Conservation (phyloP, 2,888 invertebrate genomes). For the Hypena proboscidalis region DNA sequence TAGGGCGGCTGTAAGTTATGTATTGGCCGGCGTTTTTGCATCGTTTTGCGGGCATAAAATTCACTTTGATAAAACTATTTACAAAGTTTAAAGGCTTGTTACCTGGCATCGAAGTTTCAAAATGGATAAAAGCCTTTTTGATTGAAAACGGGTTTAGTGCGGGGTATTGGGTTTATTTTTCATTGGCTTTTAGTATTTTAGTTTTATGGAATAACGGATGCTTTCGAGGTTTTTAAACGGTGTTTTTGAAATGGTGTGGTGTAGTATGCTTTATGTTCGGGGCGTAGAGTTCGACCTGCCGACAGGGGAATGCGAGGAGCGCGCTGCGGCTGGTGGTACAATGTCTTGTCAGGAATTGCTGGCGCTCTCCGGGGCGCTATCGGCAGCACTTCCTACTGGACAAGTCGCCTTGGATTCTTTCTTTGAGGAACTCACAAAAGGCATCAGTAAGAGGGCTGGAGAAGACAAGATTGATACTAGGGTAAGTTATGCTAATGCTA, state of each 20-base stretch:
- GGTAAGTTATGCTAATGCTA: slow-evolving; percentile 49
- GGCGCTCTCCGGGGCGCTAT: slow-evolving; percentile 96
- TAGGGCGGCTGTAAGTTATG: slow-evolving; percentile 5
- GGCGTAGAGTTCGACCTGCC: slow-evolving; percentile 82
- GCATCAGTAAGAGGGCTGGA: slow-evolving; percentile 83
- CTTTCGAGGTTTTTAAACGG: slow-evolving; percentile 37
- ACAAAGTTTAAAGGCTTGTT: too few relatives aligned
- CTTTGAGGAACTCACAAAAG: slow-evolving; percentile 92
- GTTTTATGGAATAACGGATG: slow-evolving; percentile 21
- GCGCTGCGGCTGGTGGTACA: slow-evolving; percentile 82
- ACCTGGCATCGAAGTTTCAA: too few relatives aligned
- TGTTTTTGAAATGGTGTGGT: slow-evolving; percentile 25
- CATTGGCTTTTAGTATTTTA: too few relatives aligned
- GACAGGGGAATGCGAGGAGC: slow-evolving; percentile 76
- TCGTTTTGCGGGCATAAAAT: neutral
- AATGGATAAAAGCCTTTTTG: too few relatives aligned
- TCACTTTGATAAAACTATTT: too few relatives aligned
- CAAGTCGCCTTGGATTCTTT: slow-evolving; percentile 93
- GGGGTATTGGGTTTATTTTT: too few relatives aligned
- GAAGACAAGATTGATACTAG: slow-evolving; percentile 74
- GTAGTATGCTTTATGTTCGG: slow-evolving; percentile 58
- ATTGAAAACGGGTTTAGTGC: too few relatives aligned
- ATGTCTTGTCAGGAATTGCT: slow-evolving; percentile 96
- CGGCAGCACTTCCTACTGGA: slow-evolving; percentile 95
- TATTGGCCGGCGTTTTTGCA: slow-evolving; percentile 3